Base-by-base conservation (phyloP, 2,888 invertebrate genomes). In the Chloromyia formosa region DNA sequence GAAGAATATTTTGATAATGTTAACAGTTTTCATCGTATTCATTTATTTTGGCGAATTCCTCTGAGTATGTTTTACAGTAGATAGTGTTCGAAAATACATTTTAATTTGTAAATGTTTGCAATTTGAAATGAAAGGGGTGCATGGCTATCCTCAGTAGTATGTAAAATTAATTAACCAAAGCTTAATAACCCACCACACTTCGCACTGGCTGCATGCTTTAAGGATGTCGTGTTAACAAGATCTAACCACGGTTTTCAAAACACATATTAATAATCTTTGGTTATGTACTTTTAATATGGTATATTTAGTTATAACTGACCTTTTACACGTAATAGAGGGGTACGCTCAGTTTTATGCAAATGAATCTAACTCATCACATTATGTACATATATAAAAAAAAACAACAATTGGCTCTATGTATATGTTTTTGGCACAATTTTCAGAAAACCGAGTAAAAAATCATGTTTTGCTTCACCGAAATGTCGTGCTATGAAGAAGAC, bases 401-500 rank as follows among this genome's bases (percentile, higher is more conserved):
- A 68, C 18, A 53, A 68, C n/a, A n/a, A 68, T 7, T 22, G 49
- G 22, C 16, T 35, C 7, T 35, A 35, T 66, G 42, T 56, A 68
- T 58, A 23, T 22, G 23, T 66, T 74, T 68, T 71, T 45, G 56
- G 53, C 54, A 77, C 76, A 78, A 78, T 78, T 78, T 76, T 76
- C 78, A 78, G 78, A 79, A 77, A 79, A 75, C 53, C 75, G 74
- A 74, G 74, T 75, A 79, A 77, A 77, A 76, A 77, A 75, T 77
- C 78, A 77, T 79, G 80, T 80, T 80, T 80, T 77, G 79, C 79
- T 77, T 75, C 77, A 68, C 74, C 79, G 58, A 75, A 78, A 77
- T 89, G 90, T 87, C 90, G 71, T 71, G 71, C 71, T 20, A 71
- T 90, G 88, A 90, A 90, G 89, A 91, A 90, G 90, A 90, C 90